Conservation (phyloP, 2,888 invertebrate species). For the Xanthorhoe spadicearia region DNA sequence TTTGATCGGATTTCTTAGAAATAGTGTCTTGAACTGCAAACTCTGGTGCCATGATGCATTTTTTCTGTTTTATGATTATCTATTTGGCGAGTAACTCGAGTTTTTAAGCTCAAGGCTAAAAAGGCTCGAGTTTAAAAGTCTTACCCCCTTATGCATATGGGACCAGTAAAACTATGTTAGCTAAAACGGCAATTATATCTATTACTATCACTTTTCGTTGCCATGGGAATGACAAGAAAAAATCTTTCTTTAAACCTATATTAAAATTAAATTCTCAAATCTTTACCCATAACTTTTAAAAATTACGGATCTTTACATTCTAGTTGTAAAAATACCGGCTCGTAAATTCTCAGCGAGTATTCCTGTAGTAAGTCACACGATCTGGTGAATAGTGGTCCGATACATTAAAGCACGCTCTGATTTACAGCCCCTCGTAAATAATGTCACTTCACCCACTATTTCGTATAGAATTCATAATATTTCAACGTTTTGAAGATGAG, state of each 20-base stretch:
- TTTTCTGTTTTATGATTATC: neutral
- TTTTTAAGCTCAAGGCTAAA: too few relatives aligned
- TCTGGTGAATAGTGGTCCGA: conserved; percentile 47
- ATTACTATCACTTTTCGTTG: too few relatives aligned
- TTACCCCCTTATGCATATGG: too few relatives aligned
- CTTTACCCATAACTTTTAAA: too few relatives aligned
- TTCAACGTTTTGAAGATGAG: conserved; percentile 22
- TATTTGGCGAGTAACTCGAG: too few relatives aligned
- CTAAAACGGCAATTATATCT: too few relatives aligned
- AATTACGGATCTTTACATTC: conserved; percentile 17
- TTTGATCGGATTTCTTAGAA: conserved; percentile 12
- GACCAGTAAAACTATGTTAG: too few relatives aligned
- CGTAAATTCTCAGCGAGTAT: conserved; percentile 51
- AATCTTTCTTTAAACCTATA: too few relatives aligned
- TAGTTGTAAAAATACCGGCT: conserved; percentile 54
- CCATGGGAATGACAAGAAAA: too few relatives aligned
- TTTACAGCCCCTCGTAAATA: conserved; percentile 71
- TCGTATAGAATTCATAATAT: conserved; percentile 61
- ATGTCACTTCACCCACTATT: conserved; percentile 60
- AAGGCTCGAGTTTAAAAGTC: too few relatives aligned
- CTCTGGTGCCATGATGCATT: neutral
- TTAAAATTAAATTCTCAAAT: too few relatives aligned
- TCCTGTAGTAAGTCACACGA: conserved; percentile 44
- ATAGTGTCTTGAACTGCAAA: conserved; percentile 5
- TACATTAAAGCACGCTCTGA: conserved; percentile 67